These are phyloP conservation scores for Callyntrura sp. DNA, from an alignment of 2,888 invertebrate species.

Conservation along the genomic window DNA sequence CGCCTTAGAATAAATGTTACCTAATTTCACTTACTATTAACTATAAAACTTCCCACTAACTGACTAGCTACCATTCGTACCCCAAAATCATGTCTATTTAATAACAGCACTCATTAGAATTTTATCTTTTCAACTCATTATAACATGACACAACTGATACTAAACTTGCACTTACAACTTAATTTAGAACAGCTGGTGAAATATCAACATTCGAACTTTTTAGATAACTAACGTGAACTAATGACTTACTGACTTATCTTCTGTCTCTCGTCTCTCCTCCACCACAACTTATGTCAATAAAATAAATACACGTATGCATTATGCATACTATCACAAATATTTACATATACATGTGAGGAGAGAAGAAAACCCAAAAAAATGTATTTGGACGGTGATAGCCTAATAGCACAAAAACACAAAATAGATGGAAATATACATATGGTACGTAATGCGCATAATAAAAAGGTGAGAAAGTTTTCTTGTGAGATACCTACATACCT, in stretches of 20 bases:
- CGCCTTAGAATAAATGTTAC: no score
- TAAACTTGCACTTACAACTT: neutral
- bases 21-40: no score
- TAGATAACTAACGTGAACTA: neutral
- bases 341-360: neutral
- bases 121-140: neutral
- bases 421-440: neutral
- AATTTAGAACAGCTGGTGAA: slow-evolving; percentile 24
- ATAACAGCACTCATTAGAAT: neutral
- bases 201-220: neutral
- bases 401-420: neutral
- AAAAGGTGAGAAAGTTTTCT: neutral
- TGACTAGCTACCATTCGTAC: neutral
- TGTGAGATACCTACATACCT: neutral
- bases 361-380: neutral
- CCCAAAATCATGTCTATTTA: no score
- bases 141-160: neutral
- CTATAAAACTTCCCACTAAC: no score
- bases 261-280: neutral
- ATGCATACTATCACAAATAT: neutral
- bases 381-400: neutral
- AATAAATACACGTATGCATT: slow-evolving; percentile 17
- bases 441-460: neutral
- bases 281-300: slow-evolving; percentile 19
- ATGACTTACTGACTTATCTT: neutral